These are phyloP conservation scores for Trichopria drosophilae DNA, from an alignment of 2,888 invertebrate genomes.

Conservation along the genomic window DNA sequence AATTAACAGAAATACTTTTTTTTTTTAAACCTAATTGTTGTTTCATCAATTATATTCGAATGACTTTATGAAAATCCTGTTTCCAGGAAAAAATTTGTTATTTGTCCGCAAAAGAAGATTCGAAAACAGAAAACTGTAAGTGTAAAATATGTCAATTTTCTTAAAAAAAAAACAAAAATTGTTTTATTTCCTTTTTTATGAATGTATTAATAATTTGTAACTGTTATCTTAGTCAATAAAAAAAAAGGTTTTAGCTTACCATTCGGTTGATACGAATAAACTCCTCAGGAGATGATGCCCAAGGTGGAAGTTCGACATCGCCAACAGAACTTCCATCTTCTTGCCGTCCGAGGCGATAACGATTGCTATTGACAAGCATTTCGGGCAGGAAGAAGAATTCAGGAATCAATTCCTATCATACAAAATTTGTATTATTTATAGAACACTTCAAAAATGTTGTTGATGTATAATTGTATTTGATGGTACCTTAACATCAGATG, in stretches of 20 bases:
- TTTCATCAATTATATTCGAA: too few species aligned
- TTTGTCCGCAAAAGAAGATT: too few species aligned
- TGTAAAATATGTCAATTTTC: slow-evolving; percentile 1
- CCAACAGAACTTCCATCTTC: slow-evolving; percentile 79
- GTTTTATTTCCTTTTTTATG: background rate
- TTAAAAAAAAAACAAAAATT: too few species aligned
- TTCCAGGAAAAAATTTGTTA: too few species aligned
- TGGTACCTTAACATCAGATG: slow-evolving; percentile 93
- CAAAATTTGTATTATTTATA: background rate
- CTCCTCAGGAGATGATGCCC: slow-evolving; percentile 97
- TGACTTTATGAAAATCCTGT: too few species aligned
- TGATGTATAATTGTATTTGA: background rate
- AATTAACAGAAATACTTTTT: too few species aligned
- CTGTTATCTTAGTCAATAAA: slow-evolving; percentile 18
- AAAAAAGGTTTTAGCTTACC: slow-evolving; percentile 59
- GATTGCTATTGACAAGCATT: slow-evolving; percentile 90
- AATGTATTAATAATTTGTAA: background rate
- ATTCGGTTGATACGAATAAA: slow-evolving; percentile 97
- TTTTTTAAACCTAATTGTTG: too few species aligned
- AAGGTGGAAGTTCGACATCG: slow-evolving; percentile 91
- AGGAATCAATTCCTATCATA: slow-evolving; percentile 86
- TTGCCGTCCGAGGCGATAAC: slow-evolving; percentile 83
- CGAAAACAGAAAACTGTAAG: background rate
- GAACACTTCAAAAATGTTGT: background rate
- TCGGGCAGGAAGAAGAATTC: slow-evolving; percentile 99